A percentile compares a stretch with the other conserved stretches of the same genome.
Conservation (phyloP, 92 coral and sea anemone genomes). For the Porites lobata region DNA sequence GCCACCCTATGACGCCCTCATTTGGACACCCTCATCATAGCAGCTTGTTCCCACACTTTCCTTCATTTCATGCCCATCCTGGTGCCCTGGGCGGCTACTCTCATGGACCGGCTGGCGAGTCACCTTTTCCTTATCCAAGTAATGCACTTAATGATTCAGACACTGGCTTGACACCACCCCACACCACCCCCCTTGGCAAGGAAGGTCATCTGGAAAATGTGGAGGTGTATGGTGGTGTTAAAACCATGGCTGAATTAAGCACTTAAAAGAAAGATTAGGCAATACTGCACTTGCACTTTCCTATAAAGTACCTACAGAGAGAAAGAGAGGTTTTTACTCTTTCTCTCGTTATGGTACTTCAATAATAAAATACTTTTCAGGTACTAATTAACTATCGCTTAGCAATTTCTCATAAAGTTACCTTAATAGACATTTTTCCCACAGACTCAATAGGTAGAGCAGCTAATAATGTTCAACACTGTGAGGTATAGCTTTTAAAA, state of each 20-base stretch:
- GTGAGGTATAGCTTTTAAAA: too few relatives aligned
- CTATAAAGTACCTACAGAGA: background rate
- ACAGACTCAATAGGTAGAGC: too few relatives aligned
- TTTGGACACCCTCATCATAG: constrained; percentile 81
- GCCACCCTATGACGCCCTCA: constrained; percentile 84
- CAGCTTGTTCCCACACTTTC: constrained; percentile 87
- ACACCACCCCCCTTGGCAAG: background rate
- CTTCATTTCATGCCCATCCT: constrained; percentile 81
- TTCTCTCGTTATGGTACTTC: too few relatives aligned
- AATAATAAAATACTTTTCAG: too few relatives aligned
- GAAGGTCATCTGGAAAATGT: background rate
- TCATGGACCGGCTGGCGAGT: constrained; percentile 82
- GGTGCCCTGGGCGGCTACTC: constrained; percentile 79
- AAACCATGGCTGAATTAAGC: constrained; percentile 32
- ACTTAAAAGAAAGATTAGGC: constrained; percentile 19
- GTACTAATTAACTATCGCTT: too few relatives aligned
- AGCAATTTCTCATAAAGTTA: too few relatives aligned
- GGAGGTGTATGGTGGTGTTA: constrained; percentile 28
- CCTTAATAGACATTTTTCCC: too few relatives aligned
- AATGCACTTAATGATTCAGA: constrained; percentile 58
- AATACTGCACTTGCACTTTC: constrained; percentile 31
- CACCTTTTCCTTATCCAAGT: constrained; percentile 88
- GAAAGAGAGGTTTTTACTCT: background rate
- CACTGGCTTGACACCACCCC: constrained; percentile 20
- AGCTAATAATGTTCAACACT: too few relatives aligned